Evolutionary conservation across 2,113 vertebrate genomes (phyloP).

Genomic region (Raja brachyura): DNA sequence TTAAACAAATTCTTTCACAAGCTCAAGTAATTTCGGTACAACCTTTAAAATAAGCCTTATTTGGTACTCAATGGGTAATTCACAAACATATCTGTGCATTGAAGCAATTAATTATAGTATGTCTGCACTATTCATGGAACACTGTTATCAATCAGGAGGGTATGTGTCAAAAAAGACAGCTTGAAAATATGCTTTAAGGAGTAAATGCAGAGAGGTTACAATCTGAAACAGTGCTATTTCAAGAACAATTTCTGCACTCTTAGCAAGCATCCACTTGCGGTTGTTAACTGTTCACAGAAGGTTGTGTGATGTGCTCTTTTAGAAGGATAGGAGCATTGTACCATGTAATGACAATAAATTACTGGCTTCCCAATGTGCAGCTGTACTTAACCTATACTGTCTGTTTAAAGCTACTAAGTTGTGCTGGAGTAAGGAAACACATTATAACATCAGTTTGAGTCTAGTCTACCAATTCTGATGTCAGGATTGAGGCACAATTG

Average conservation of each 20-base stretch:
- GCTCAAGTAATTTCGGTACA: conserved; percentile 1
- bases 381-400: neutral
- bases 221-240: neutral
- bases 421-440: neutral
- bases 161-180: neutral
- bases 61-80: neutral
- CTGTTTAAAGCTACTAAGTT: neutral
- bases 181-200: conserved; percentile 13
- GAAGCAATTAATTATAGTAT: conserved; percentile 31
- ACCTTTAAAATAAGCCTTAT: neutral
- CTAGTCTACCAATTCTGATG: neutral
- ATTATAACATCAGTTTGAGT: neutral
- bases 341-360: neutral
- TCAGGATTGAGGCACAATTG: neutral
- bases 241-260: neutral
- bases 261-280: neutral
- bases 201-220: neutral
- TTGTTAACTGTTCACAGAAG: neutral
- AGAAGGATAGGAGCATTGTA: neutral
- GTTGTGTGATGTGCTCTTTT: neutral
- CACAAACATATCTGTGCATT: neutral
- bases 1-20: neutral
- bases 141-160: neutral
- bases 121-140: conserved; percentile 7
- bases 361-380: neutral